phyloP scores from a whole-genome alignment of 2,113 vertebrate species.

The Gasterosteus aculeatus region DNA sequence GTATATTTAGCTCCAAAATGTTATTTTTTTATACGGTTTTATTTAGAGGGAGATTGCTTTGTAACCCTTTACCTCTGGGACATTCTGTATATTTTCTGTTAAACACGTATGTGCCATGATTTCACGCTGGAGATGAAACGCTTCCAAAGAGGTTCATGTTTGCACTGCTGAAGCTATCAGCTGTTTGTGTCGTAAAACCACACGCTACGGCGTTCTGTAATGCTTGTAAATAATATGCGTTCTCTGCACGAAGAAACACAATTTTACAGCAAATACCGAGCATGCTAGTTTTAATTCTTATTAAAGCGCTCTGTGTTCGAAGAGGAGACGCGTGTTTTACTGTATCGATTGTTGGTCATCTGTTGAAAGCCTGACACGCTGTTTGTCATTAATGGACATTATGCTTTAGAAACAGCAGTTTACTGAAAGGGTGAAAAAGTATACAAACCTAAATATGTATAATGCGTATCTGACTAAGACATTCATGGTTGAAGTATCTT shows the following conservation, averaged over 20 bases:
- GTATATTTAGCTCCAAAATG: too few species aligned
- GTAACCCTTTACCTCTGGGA: slow-evolving; percentile 42
- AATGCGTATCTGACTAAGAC: neutral
- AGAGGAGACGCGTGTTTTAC: neutral
- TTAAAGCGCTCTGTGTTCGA: neutral
- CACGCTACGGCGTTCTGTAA: neutral
- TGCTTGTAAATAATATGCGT: slow-evolving; percentile 2
- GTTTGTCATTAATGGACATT: neutral
- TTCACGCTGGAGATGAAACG: slow-evolving; percentile 1
- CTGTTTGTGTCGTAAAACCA: neutral
- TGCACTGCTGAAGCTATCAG: slow-evolving; percentile 5
- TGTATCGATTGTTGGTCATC: neutral
- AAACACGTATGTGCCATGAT: neutral
- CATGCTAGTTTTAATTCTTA: neutral
- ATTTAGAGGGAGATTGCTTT: neutral
- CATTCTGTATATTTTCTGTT: slow-evolving; percentile 49
- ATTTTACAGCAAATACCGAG: neutral
- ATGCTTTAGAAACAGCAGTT: neutral
- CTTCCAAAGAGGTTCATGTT: slow-evolving; percentile 32
- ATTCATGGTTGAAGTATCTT: slow-evolving; percentile 20
- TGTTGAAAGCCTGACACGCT: neutral
- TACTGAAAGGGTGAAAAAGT: neutral
- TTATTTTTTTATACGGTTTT: too few species aligned
- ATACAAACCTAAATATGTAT: neutral
- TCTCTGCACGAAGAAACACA: neutral